Evolutionary conservation across 2,113 vertebrate genomes (phyloP).

Genomic region (Callipepla squamata): DNA sequence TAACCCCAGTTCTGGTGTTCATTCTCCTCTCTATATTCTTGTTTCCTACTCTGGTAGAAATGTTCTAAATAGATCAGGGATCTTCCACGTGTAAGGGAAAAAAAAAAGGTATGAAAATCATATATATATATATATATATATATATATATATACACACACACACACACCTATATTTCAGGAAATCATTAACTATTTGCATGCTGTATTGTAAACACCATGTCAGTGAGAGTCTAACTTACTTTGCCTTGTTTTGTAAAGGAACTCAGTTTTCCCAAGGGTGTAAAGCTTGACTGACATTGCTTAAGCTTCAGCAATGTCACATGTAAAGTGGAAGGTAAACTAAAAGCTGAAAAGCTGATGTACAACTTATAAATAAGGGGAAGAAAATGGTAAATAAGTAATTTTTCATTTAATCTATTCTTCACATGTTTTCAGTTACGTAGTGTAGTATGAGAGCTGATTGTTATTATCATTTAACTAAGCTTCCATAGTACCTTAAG

Average conservation of each 20-base stretch:
- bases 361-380: neutral
- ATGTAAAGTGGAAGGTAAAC: neutral
- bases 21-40: neutral
- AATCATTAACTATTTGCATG: neutral
- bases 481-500: neutral
- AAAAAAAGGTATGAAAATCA: neutral
- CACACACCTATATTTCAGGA: neutral
- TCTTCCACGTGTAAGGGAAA: neutral
- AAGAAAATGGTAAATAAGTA: neutral
- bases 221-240: neutral
- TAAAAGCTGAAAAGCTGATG: neutral
- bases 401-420: neutral
- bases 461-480: neutral
- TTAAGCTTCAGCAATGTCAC: neutral
- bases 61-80: neutral
- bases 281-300: neutral
- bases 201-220: neutral
- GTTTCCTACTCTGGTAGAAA: neutral
- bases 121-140: neutral
- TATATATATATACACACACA: too few species aligned
- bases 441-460: neutral
- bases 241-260: neutral
- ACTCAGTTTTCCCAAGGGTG: neutral
- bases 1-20: neutral
- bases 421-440: neutral